Percentiles rank a stretch among this genome's conserved stretches.
Conservation (phyloP, 2,888 invertebrate genomes). For the Andrena flavipes region DNA sequence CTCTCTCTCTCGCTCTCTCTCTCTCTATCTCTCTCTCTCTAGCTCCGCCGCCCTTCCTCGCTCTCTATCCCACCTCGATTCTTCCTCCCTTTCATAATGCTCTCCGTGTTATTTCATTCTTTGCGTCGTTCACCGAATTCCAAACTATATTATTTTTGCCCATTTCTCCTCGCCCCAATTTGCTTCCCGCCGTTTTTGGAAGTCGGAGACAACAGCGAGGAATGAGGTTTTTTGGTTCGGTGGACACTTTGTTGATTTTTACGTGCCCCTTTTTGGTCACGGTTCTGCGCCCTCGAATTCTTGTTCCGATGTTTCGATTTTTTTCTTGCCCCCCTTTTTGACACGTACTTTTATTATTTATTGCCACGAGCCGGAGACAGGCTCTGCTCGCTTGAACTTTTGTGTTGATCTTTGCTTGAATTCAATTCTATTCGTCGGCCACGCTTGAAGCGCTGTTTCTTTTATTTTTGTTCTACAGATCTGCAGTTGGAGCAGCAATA, state of each 20-base stretch:
- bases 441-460: too few relatives aligned
- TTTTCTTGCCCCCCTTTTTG: too few relatives aligned
- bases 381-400: too few relatives aligned
- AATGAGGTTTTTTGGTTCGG: neutral
- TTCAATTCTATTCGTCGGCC: too few relatives aligned
- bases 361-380: too few relatives aligned
- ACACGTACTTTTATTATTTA: too few relatives aligned
- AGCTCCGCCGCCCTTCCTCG: slow-evolving; percentile 1
- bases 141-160: slow-evolving; percentile 34
- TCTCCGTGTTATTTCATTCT: slow-evolving; percentile 43
- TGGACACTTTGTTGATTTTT: neutral
- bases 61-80: neutral
- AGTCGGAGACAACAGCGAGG: neutral
- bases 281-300: neutral
- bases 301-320: neutral
- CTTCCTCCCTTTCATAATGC: slow-evolving; percentile 35
- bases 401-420: too few relatives aligned
- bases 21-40: neutral
- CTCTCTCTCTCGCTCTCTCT: neutral
- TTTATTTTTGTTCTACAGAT: too few relatives aligned
- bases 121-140: slow-evolving; percentile 52
- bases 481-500: too few relatives aligned
- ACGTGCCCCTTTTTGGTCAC: neutral
- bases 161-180: slow-evolving; percentile 11
- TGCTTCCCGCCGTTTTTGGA: neutral